These are phyloP conservation scores for Actinemys pallida DNA, from an alignment of 2,113 vertebrate species.

Conservation along the genomic window DNA sequence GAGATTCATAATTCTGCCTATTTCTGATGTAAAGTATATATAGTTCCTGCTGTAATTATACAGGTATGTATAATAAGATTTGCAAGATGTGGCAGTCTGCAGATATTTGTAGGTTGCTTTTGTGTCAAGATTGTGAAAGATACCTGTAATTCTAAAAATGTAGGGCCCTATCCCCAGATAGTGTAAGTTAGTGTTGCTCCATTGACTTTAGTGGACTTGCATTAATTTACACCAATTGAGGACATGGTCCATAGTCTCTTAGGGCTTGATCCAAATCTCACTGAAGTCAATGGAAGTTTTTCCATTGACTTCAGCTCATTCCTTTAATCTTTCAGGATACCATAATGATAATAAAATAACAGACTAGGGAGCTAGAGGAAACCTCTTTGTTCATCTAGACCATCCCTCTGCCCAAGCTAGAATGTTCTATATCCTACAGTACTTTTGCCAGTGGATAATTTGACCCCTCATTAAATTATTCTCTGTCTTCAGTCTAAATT, in stretches of 20 bases:
- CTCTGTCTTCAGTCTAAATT: neutral
- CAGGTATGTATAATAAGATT: neutral
- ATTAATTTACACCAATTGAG: neutral
- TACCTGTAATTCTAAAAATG: neutral
- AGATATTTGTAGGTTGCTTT: neutral
- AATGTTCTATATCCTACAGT: rapidly evolving
- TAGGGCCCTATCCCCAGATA: neutral
- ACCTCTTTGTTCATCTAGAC: neutral
- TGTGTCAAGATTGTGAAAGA: neutral
- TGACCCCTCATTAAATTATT: rapidly evolving
- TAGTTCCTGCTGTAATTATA: neutral
- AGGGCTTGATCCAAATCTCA: neutral
- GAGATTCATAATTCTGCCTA: neutral
- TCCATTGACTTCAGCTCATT: neutral
- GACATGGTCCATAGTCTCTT: neutral
- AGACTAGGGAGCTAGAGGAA: neutral
- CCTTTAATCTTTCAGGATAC: neutral
- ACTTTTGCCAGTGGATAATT: rapidly evolving
- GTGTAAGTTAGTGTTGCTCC: neutral
- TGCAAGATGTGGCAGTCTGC: neutral
- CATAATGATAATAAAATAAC: neutral
- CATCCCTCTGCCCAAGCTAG: neutral
- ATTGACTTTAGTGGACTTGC: rapidly evolving
- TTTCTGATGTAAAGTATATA: rapidly evolving
- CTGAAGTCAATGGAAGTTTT: neutral